These are phyloP conservation scores for Penaeus japonicus DNA, from an alignment of 1,140 invertebrate species.

Conservation along the genomic window DNA sequence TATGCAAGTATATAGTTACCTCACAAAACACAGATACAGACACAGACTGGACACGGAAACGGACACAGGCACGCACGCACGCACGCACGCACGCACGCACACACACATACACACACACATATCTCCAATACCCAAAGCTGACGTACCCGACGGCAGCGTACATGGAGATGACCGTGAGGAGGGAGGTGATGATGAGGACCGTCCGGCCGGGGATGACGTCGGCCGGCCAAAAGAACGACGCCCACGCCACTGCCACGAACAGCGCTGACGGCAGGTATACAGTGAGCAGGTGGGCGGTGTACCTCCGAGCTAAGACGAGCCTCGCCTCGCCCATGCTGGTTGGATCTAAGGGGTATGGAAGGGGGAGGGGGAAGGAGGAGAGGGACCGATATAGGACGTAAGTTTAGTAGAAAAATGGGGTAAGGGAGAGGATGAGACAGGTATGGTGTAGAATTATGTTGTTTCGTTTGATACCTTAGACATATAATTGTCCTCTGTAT, in stretches of 20 bases:
- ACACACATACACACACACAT: fast-evolving
- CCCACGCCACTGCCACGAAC: conserved; percentile 58
- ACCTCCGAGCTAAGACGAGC: conserved; percentile 15
- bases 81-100: no score
- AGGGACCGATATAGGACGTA: not conserved
- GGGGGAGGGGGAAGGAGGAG: not conserved
- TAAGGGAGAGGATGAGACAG: no score
- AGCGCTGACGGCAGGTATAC: conserved; percentile 54
- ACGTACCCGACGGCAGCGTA: conserved; percentile 59
- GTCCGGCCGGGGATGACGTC: conserved; percentile 58
- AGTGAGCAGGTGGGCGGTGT: conserved; percentile 39
- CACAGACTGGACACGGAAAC: no score
- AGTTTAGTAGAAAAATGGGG: no score
- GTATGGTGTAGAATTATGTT: no score
- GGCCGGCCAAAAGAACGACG: conserved; percentile 59
- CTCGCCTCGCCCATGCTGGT: no score
- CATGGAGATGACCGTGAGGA: conserved; percentile 59
- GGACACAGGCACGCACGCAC: no score
- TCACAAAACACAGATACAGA: no score
- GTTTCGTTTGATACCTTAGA: no score
- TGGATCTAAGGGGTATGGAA: no score
- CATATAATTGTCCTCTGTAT: no score
- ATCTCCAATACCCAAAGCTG: not conserved
- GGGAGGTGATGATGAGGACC: conserved; percentile 59
- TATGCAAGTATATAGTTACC: no score